These are phyloP conservation scores for Periophthalmus modestus DNA, from an alignment of 2,113 vertebrate genomes.

Conservation along the genomic window DNA sequence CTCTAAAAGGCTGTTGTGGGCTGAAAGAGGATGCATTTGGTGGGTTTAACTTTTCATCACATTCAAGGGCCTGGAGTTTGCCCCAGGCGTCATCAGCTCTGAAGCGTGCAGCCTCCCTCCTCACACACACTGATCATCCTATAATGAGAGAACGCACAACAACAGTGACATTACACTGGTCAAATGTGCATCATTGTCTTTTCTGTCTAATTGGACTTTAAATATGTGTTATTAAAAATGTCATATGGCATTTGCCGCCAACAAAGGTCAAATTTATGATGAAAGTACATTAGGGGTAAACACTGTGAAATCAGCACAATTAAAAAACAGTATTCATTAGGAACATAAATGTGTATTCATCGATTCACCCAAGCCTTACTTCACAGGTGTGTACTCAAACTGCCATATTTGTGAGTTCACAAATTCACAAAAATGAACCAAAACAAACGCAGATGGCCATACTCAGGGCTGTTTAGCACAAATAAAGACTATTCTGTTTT, in stretches of 20 bases:
- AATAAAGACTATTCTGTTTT: no score
- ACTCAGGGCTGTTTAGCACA: no score
- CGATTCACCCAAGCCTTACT: no score
- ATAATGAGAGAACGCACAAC: constrained; percentile 65
- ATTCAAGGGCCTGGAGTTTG: constrained; percentile 45
- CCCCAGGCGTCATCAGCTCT: constrained; percentile 26
- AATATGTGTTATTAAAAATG: constrained; percentile 17
- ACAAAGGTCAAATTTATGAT: no score
- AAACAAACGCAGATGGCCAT: no score
- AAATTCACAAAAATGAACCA: no score
- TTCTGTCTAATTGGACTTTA: constrained; percentile 63
- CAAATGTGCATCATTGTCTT: constrained; percentile 51
- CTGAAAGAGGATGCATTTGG: constrained; percentile 54
- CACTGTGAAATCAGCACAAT: no score
- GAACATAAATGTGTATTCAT: no score
- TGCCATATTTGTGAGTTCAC: no score
- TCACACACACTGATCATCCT: constrained; percentile 64
- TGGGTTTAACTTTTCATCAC: constrained; percentile 63
- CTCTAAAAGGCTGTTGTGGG: constrained; percentile 52
- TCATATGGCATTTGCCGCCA: background rate
- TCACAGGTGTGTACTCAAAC: no score
- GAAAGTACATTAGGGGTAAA: no score
- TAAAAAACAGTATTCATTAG: no score
- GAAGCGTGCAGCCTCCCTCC: constrained; percentile 18
- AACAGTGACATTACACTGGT: constrained; percentile 59